Conservation (phyloP, 2,797 vertebrate genomes). For the Enteromius radiatus region DNA sequence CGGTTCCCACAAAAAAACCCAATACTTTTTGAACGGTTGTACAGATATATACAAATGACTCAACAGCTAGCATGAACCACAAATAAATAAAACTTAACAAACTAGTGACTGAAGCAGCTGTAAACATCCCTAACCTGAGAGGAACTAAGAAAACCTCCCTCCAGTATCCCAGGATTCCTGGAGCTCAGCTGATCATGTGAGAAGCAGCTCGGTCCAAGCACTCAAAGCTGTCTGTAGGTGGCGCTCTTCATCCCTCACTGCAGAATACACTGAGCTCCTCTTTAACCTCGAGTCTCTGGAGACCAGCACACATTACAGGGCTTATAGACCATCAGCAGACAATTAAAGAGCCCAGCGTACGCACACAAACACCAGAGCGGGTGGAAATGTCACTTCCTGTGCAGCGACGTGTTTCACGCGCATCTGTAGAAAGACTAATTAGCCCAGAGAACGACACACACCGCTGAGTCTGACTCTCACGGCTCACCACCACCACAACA, state of each 20-base stretch:
- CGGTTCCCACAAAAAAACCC: too few species aligned
- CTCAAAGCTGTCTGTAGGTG: not conserved
- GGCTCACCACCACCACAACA: not conserved
- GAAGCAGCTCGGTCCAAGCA: not conserved
- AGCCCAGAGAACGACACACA: not conserved
- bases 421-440: conserved; percentile 14
- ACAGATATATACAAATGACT: too few species aligned
- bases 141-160: too few species aligned
- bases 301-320: not conserved
- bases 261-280: too few species aligned
- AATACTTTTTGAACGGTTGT: too few species aligned
- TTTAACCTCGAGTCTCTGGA: not conserved
- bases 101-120: too few species aligned
- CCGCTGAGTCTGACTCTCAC: not conserved
- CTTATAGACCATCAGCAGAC: conserved; percentile 13
- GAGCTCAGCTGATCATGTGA: not conserved
- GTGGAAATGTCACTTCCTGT: not conserved
- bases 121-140: too few species aligned
- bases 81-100: too few species aligned
- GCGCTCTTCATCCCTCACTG: not conserved
- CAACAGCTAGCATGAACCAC: too few species aligned
- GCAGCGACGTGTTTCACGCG: not conserved
- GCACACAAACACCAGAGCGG: not conserved
- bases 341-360: not conserved
- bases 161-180: too few species aligned